Evolutionary conservation across 2,888 invertebrate species (phyloP).

Genomic region (Drosophila eohydei): DNA sequence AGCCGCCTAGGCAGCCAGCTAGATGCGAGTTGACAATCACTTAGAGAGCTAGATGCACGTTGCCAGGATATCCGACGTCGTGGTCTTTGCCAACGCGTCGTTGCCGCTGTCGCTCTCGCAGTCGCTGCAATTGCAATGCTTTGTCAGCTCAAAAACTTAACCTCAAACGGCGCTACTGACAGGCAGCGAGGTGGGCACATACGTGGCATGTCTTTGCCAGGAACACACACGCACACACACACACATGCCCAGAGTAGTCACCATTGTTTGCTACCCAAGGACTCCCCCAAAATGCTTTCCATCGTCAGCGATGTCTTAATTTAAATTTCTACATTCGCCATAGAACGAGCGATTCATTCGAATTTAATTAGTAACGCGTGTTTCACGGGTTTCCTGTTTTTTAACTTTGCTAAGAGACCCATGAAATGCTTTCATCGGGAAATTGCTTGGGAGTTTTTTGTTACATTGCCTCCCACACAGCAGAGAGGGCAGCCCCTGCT

Average conservation of each 20-base stretch:
- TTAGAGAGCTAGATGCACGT: slow-evolving; percentile 62
- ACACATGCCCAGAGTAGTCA: slow-evolving; percentile 20
- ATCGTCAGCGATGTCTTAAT: slow-evolving; percentile 31
- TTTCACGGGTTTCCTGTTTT: slow-evolving; percentile 70
- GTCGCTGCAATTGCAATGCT: slow-evolving; percentile 72
- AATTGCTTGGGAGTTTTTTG: slow-evolving; percentile 53
- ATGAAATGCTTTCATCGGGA: slow-evolving; percentile 54
- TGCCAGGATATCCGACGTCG: slow-evolving; percentile 77
- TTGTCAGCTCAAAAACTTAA: slow-evolving; percentile 79
- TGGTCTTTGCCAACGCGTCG: slow-evolving; percentile 50
- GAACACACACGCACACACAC: background rate
- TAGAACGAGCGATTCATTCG: slow-evolving; percentile 44
- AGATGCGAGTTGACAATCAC: slow-evolving; percentile 52
- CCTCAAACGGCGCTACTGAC: slow-evolving; percentile 65
- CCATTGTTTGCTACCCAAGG: slow-evolving; percentile 36
- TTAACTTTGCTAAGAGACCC: slow-evolving; percentile 49
- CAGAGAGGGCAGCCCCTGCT: background rate
- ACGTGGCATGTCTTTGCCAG: slow-evolving; percentile 52
- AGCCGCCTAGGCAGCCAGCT: slow-evolving; percentile 7
- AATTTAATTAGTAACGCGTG: slow-evolving; percentile 77
- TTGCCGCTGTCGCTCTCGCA: slow-evolving; percentile 39
- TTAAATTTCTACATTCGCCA: slow-evolving; percentile 57
- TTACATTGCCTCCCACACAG: background rate
- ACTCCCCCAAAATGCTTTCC: slow-evolving; percentile 2
- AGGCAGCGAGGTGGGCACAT: slow-evolving; percentile 41